These are phyloP conservation scores for Poeciliopsis paucimaculata DNA, from an alignment of 2,797 vertebrate genomes.

Conservation along the genomic window DNA sequence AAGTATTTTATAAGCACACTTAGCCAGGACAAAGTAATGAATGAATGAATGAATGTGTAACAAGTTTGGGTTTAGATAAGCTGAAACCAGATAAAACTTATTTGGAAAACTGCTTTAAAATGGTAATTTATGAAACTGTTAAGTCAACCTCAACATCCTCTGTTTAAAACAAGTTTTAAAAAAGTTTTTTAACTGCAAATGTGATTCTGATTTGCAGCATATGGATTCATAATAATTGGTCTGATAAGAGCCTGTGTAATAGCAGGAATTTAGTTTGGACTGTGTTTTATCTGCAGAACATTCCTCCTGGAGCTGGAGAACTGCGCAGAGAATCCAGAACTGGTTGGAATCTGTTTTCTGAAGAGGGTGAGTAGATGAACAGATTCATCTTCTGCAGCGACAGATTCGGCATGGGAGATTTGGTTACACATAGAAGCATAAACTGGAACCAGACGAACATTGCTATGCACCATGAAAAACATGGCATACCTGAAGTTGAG, in stretches of 20 bases:
- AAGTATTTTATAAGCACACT: not conserved
- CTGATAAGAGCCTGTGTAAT: not conserved
- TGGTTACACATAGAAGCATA: not conserved
- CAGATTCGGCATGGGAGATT: not conserved
- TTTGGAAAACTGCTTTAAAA: not conserved
- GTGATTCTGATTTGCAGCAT: not conserved
- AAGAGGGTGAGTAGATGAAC: slow-evolving; percentile 85
- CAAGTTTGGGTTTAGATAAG: not conserved
- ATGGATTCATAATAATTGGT: not conserved
- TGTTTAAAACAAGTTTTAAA: not conserved
- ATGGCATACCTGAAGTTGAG: not conserved
- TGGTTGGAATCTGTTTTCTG: slow-evolving; percentile 92
- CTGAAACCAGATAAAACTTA: not conserved
- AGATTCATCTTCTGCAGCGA: not conserved
- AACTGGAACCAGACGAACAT: not conserved
- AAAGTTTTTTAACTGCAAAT: not conserved
- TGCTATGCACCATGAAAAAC: not conserved
- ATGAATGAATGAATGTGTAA: not conserved
- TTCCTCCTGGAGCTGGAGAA: slow-evolving; percentile 94
- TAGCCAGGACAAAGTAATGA: not conserved
- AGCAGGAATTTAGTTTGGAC: not conserved
- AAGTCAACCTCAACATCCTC: not conserved
- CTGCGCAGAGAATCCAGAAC: slow-evolving; percentile 89
- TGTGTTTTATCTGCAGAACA: slow-evolving; percentile 76
- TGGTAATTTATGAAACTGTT: not conserved